Base-by-base conservation (phyloP, 2,888 invertebrate genomes). In the Homarus gammarus region DNA sequence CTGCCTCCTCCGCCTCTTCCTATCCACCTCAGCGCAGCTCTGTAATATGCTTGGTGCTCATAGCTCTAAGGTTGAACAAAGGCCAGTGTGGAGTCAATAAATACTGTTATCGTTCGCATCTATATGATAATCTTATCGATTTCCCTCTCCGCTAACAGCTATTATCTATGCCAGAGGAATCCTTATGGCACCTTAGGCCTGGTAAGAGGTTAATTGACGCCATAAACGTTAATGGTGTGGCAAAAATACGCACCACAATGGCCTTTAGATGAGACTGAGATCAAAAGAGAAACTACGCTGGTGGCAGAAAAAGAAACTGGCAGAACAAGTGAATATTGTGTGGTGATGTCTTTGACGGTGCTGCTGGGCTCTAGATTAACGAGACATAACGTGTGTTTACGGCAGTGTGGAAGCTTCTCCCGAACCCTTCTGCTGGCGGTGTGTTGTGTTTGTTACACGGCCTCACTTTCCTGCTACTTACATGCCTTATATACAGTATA, bases 31-130 rank as follows among this genome's bases (percentile, higher is more conserved):
- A 31, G 61, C 79, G 40, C n/a, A 0, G 56, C 83, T 49, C 31
- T 40, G 10, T 64, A 82, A 68, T 44, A 49, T 18, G 56, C 33
- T 27, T 51, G 79, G 79, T 33, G 49, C 75, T 77, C 64, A 68
- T 38, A 6, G 56, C 38, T 70, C 44, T 49, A 38, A 72, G 51
- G 49, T n/a, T 18, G 87, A 87, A 87, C 75, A 84, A 84, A 79
- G 81, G 81, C 81, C 73, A 56, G 51, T 40, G 73, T 33, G 72
- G 81, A 87, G 87, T 87, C 87, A 87, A 87, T 87, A 87, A 87
- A 87, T 87, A 87, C 87, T 87, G 87, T 87, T 87, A 87, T 87
- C 79, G 86, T 79, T 86, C 87, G 73, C 87, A 87, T 87, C 87
- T 87, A 51, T 87, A 87, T 87, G 87, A 81, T 87, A 87, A 87